Base-by-base conservation (phyloP, 2,888 invertebrate species). In the Latrodectus elegans region DNA sequence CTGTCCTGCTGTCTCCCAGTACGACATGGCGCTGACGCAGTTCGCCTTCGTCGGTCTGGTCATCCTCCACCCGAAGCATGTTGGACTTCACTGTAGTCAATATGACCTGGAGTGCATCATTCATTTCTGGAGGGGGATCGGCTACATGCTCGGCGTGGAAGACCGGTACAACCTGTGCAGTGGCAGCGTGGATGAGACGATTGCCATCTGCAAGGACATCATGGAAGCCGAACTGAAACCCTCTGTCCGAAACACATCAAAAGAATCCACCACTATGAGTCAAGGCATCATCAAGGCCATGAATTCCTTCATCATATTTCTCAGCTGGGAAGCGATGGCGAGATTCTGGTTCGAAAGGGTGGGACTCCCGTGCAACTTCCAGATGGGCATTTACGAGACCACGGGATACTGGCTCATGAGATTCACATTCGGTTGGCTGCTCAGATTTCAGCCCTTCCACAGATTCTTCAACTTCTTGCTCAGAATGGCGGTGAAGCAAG, bases 121-220 rank as follows among this genome's bases (percentile, higher is more conserved):
- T 8, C 96, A 97, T 92, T 94, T 96, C 91, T 97, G 97, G 97
- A 94, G 95, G 88, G 95, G 96, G 0, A 93, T 97, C 72, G 97
- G 97, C 0, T 94, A 95, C 91, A 93, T 96, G 91, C 93, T 97
- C 89, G 98, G 98, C 3, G 94, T 97, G 88, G 94, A 96, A 90
- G 96, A 97, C 90, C 85, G 88, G 49, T 90, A 88, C 52, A 90
- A 90, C 70, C 68, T 90, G 15, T 90, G 90, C 76, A 64, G 70
- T 12, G 89, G 88, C 1, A 84, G 64, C 49, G 76, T 89, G 26
- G 89, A 89, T 17, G 90, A 90, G 75, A 90, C 89, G 1, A 72
- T 84, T 6, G 74, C 82, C 17, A 53, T 88, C 38, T 90, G 90
- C 67, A 60, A 60, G 26, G 73, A 79, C 10, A 88, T 90, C 26